phyloP scores from a whole-genome alignment of 2,888 invertebrate species.

The Sarcophaga rosellei region DNA sequence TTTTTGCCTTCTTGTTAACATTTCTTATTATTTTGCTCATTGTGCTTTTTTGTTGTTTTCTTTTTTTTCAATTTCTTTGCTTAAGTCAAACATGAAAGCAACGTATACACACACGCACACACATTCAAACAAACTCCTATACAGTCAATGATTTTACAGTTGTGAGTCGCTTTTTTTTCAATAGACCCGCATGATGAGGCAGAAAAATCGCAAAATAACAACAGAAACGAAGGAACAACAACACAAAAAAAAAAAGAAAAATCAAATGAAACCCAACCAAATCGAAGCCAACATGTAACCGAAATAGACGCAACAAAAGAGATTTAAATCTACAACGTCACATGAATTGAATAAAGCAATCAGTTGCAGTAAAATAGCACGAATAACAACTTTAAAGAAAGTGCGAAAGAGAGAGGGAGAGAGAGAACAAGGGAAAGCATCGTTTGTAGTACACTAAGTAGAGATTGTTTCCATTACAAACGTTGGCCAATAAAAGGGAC shows the following conservation, averaged over 20 bases:
- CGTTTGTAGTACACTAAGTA: too few species aligned
- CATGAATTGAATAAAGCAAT: constrained; percentile 56
- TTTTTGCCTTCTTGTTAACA: constrained; percentile 55
- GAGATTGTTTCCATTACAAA: too few species aligned
- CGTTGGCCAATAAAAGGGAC: too few species aligned
- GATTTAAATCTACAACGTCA: constrained; percentile 57
- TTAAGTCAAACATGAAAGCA: too few species aligned
- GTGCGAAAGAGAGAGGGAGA: neutral
- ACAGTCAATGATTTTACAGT: too few species aligned
- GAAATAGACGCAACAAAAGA: constrained; percentile 18
- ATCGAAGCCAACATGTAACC: neutral
- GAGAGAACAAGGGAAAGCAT: neutral
- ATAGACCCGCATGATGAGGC: constrained; percentile 57
- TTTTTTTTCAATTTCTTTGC: neutral
- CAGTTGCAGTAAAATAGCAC: neutral
- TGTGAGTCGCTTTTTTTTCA: constrained; percentile 18
- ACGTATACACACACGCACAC: too few species aligned
- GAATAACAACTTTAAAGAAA: neutral
- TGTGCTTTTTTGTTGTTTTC: neutral
- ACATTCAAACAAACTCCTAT: too few species aligned
- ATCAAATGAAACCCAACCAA: constrained; percentile 38
- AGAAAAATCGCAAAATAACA: constrained; percentile 11
- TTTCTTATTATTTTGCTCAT: constrained; percentile 44
- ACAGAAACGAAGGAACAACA: neutral
- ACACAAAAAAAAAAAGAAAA: neutral